These are phyloP conservation scores for Girardinichthys multiradiatus DNA, from an alignment of 2,113 vertebrate genomes.

Conservation along the genomic window DNA sequence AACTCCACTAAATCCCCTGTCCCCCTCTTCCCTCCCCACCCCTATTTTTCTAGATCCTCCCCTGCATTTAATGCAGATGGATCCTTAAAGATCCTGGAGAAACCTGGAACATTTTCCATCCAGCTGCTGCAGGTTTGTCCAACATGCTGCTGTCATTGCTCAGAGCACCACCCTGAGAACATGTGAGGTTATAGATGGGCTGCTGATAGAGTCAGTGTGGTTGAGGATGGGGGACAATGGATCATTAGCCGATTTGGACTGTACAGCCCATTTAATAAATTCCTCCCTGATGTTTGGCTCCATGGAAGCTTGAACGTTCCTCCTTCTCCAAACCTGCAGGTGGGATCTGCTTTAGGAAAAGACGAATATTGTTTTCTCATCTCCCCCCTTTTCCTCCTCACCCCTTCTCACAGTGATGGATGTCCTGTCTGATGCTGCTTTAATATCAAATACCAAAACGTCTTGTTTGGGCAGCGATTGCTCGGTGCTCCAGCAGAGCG, in stretches of 20 bases:
- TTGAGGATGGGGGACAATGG: background rate
- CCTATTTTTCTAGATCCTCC: too few species aligned
- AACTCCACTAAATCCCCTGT: too few species aligned
- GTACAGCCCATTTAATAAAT: conserved; percentile 72
- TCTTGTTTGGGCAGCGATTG: conserved; percentile 73
- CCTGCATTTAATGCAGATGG: too few species aligned
- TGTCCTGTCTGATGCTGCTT: conserved; percentile 71
- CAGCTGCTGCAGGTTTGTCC: too few species aligned
- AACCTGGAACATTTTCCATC: too few species aligned
- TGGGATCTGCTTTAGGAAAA: conserved; percentile 67
- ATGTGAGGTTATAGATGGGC: conserved; percentile 5
- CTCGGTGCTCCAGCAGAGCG: conserved; percentile 59
- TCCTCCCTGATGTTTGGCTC: conserved; percentile 1
- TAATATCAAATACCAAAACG: conserved; percentile 76
- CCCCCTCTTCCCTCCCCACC: too few species aligned
- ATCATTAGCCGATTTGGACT: too few species aligned
- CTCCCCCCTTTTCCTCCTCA: conserved; percentile 8
- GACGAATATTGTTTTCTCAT: conserved; percentile 64
- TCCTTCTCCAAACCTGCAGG: conserved; percentile 61
- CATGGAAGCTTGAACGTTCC: background rate
- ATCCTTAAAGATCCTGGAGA: too few species aligned
- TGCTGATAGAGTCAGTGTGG: background rate
- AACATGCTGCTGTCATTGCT: too few species aligned
- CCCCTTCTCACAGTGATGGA: conserved; percentile 64
- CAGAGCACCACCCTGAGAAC: background rate